These are phyloP conservation scores for Pteromalus puparum DNA, from an alignment of 1,140 invertebrate species.

Conservation along the genomic window DNA sequence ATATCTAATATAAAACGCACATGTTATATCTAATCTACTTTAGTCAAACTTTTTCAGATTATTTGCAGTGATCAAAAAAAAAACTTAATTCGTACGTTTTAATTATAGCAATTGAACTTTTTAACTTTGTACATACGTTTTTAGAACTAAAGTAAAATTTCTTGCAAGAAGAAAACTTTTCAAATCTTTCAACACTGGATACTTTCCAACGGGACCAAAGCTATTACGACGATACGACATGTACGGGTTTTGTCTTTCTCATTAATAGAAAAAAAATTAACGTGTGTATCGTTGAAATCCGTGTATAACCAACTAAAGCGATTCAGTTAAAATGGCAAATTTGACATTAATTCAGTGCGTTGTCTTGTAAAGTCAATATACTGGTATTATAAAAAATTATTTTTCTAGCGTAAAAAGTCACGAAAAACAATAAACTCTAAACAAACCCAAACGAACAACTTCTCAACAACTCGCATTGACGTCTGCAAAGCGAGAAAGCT, in stretches of 20 bases:
- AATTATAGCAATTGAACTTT: background rate
- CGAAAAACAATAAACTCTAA: background rate
- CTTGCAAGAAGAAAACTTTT: constrained; percentile 14
- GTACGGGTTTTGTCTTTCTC: constrained; percentile 10
- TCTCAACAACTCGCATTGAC: background rate
- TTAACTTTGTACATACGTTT: background rate
- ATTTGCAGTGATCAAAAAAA: background rate
- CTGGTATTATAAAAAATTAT: too few species aligned
- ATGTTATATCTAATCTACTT: too few species aligned
- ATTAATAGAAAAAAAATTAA: background rate
- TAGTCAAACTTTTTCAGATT: background rate
- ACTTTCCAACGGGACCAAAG: constrained; percentile 37
- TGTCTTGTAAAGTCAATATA: too few species aligned
- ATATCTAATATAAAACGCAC: too few species aligned
- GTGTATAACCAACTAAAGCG: too few species aligned
- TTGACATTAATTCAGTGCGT: too few species aligned
- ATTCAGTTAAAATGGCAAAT: too few species aligned
- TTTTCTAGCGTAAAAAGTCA: background rate
- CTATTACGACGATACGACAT: background rate
- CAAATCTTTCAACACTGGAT: constrained; percentile 25
- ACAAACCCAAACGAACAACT: background rate
- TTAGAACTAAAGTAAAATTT: background rate
- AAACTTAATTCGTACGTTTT: background rate
- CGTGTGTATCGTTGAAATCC: too few species aligned
- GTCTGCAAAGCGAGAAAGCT: background rate